Conservation (phyloP, 37 sponge, comb jelly and placozoan species). For the Halichondria panicea region DNA sequence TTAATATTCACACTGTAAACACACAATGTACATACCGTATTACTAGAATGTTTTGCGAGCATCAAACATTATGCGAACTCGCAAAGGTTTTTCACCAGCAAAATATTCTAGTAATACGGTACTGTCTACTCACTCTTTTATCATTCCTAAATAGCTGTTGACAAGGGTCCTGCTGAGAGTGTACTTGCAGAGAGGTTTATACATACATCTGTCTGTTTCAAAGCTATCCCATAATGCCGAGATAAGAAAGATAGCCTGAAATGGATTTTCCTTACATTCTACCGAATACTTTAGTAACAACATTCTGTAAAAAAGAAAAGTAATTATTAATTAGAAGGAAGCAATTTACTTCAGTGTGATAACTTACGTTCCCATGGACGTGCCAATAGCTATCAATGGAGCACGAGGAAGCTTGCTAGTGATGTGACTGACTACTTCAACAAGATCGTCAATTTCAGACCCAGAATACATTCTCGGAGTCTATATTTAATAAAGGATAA, state of each 20-base stretch:
- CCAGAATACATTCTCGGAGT: constrained; percentile 59
- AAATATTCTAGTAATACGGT: too few species aligned
- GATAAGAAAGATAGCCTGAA: constrained; percentile 40
- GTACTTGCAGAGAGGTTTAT: constrained; percentile 38
- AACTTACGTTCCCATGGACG: too few species aligned
- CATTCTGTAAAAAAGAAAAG: constrained; percentile 8
- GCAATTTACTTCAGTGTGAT: too few species aligned
- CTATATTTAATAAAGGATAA: too few species aligned
- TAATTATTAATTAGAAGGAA: too few species aligned
- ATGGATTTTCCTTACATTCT: constrained; percentile 25
- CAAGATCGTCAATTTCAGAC: constrained; percentile 38
- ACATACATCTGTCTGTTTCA: constrained; percentile 8
- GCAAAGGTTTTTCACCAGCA: too few species aligned
- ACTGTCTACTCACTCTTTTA: constrained; percentile 45
- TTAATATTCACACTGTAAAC: neutral
- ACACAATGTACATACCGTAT: too few species aligned
- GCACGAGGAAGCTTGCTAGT: too few species aligned
- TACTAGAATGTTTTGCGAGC: too few species aligned
- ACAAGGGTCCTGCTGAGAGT: constrained; percentile 37
- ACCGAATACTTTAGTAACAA: constrained; percentile 27
- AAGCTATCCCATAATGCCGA: constrained; percentile 54
- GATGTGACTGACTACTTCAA: constrained; percentile 41
- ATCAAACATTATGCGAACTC: too few species aligned
- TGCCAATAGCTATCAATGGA: too few species aligned
- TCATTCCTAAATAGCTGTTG: constrained; percentile 14